A percentile compares a stretch with the other conserved stretches of the same genome.
Conservation (phyloP, 2,888 invertebrate genomes). For the Vandiemenella viatica region DNA sequence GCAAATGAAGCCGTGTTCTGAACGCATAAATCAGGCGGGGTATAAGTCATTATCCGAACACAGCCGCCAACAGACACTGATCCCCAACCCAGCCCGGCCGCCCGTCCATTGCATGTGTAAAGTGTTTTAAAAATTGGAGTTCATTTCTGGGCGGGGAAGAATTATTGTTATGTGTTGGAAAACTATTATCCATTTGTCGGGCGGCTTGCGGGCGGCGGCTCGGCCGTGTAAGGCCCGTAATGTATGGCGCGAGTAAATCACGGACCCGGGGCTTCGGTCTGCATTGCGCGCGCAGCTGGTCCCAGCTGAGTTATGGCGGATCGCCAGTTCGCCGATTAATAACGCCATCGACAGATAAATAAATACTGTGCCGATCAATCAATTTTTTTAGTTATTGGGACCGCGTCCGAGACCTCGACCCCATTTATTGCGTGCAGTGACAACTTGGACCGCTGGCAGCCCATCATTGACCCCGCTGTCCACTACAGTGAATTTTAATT, state of each 20-base stretch:
- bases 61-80: slow-evolving; percentile 19
- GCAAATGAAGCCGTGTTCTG: slow-evolving; percentile 11
- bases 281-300: background rate
- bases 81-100: slow-evolving; percentile 20
- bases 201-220: background rate
- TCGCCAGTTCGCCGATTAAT: no score
- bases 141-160: slow-evolving; percentile 13
- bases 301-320: background rate
- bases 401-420: no score
- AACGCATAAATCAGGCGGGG: background rate
- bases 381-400: no score
- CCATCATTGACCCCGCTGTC: no score
- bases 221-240: slow-evolving; percentile 6
- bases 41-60: background rate
- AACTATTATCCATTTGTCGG: slow-evolving; percentile 14
- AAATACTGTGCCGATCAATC: no score
- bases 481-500: no score
- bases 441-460: no score
- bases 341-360: background rate
- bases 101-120: slow-evolving; percentile 10
- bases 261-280: background rate
- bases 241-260: slow-evolving; percentile 14
- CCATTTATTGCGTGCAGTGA: no score
- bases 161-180: slow-evolving; percentile 12
- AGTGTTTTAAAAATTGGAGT: slow-evolving; percentile 16